Evolutionary conservation across 1,140 invertebrate genomes (phyloP).

Genomic region (Gryllus bimaculatus): DNA sequence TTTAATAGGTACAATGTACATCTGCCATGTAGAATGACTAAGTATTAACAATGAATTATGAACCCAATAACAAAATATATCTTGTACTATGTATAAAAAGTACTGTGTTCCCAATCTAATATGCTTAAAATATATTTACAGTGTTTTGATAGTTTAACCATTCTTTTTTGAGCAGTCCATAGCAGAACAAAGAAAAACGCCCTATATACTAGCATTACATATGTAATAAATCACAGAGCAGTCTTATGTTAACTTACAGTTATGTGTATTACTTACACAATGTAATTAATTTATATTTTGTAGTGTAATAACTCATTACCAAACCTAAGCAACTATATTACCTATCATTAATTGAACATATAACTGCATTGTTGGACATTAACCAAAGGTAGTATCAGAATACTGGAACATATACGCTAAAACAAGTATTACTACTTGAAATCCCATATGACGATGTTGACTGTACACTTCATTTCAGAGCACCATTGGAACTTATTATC

Average conservation of each 20-base stretch:
- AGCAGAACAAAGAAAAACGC: constrained; percentile 4
- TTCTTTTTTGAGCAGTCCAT: not conserved
- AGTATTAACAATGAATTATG: constrained; percentile 6
- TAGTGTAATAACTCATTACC: constrained; percentile 5
- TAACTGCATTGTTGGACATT: constrained; percentile 4
- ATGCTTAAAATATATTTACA: constrained; percentile 6
- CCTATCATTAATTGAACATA: constrained; percentile 1
- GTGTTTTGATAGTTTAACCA: constrained; percentile 5
- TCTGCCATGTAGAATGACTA: constrained; percentile 1
- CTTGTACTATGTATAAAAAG: constrained; percentile 5
- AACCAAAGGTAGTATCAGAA: not conserved
- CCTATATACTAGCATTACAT: constrained; percentile 5
- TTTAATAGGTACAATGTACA: not conserved
- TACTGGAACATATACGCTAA: constrained; percentile 4
- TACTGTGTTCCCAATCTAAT: constrained; percentile 4
- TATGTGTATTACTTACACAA: not conserved
- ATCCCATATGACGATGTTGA: constrained; percentile 1
- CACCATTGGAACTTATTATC: constrained; percentile 4
- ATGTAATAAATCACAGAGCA: constrained; percentile 1
- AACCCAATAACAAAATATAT: constrained; percentile 6
- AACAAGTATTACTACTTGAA: constrained; percentile 5
- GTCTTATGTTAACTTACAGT: constrained; percentile 5
- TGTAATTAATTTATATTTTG: not conserved
- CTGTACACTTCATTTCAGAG: constrained; percentile 4
- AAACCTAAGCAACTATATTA: not conserved